Evolutionary conservation across 2,888 invertebrate genomes (phyloP).

Genomic region (Polietes domitor): DNA sequence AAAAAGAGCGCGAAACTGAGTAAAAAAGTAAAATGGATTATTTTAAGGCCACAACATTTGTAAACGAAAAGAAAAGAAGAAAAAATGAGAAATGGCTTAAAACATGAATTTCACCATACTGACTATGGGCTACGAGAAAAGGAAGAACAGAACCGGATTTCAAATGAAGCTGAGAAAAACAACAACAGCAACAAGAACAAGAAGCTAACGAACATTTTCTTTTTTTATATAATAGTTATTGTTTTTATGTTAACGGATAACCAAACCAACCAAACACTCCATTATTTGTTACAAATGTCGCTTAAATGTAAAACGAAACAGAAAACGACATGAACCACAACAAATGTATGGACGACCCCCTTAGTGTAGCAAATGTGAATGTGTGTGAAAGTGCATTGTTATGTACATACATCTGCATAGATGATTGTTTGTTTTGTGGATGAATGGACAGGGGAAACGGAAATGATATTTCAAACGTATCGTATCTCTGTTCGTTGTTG

Average conservation of each 20-base stretch:
- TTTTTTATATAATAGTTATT: neutral
- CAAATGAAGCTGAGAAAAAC: neutral
- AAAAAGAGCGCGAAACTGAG: neutral
- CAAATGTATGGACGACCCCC: neutral
- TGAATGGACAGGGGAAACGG: neutral
- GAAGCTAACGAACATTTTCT: constrained; percentile 20
- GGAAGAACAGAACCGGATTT: neutral
- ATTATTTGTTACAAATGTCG: constrained; percentile 25
- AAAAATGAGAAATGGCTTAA: neutral
- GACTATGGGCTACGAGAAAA: constrained; percentile 22
- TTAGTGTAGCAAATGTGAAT: neutral
- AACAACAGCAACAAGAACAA: neutral
- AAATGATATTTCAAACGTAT: constrained; percentile 15
- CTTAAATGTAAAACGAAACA: constrained; percentile 7
- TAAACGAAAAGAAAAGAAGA: no score
- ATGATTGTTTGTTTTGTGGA: neutral
- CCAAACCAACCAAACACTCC: no score
- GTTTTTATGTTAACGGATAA: neutral
- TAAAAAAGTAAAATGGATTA: constrained; percentile 13
- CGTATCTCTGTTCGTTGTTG: neutral
- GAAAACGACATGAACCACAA: neutral
- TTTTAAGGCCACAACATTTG: neutral
- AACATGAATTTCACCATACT: constrained; percentile 10
- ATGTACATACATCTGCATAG: no score
- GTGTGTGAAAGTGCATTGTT: neutral